Percentiles rank a stretch among this genome's conserved stretches.
These are phyloP conservation scores for Aplysina aerophoba DNA, from an alignment of 37 sponge, comb jelly and placozoan genomes.

Conservation along the genomic window DNA sequence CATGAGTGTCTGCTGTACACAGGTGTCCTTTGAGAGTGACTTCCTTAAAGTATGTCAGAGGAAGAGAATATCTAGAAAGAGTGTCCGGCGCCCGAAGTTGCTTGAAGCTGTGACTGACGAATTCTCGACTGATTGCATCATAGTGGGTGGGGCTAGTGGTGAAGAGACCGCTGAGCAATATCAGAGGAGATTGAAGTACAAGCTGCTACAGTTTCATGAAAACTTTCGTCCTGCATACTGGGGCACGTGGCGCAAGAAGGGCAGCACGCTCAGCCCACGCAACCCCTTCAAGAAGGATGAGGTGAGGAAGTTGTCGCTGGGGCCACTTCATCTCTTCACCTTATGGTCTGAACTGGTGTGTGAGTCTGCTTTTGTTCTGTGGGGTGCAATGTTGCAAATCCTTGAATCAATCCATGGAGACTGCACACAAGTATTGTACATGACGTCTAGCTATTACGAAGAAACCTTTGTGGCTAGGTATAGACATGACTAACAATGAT, in stretches of 20 bases:
- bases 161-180: background rate
- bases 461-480: too few species aligned
- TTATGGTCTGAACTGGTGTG: too few species aligned
- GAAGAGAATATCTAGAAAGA: background rate
- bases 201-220: constrained; percentile 91
- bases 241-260: constrained; percentile 86
- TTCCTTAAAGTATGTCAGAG: background rate
- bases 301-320: constrained; percentile 42
- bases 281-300: constrained; percentile 84
- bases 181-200: constrained; percentile 56
- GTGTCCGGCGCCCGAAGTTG: too few species aligned
- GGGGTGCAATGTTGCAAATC: too few species aligned
- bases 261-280: constrained; percentile 59
- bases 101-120: background rate
- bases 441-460: too few species aligned
- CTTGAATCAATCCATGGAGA: too few species aligned
- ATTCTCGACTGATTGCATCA: background rate
- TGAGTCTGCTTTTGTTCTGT: too few species aligned
- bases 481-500: too few species aligned
- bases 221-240: constrained; percentile 95
- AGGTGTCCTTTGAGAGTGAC: background rate
- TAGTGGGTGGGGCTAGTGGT: background rate
- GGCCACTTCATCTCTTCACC: background rate
- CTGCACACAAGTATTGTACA: too few species aligned
- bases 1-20: background rate